Conservation (phyloP, 2,113 vertebrate genomes). For the Alethe castanea region DNA sequence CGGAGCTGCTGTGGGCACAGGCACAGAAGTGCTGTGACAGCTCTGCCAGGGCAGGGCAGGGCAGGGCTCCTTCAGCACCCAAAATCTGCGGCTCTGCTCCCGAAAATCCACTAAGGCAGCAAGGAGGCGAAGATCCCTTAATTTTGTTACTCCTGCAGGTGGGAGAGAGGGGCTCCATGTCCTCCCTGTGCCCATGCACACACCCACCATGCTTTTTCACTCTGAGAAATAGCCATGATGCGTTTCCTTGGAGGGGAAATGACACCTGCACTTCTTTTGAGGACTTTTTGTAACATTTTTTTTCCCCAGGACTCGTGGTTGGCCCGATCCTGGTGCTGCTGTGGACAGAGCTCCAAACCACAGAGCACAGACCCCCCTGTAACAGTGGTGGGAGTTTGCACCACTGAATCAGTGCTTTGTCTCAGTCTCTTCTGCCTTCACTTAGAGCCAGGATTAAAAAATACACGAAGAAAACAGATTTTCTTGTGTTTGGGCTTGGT, state of each 20-base stretch:
- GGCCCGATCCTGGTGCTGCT: rapidly evolving
- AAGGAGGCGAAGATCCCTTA: not conserved
- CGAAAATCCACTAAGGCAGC: not conserved
- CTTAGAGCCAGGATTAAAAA: too few relatives aligned
- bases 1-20: not conserved
- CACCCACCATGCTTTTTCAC: rapidly evolving
- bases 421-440: too few relatives aligned
- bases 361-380: not conserved
- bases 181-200: not conserved
- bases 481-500: too few relatives aligned
- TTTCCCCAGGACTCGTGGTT: rapidly evolving
- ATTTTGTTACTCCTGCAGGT: rapidly evolving
- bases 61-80: not conserved
- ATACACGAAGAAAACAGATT: too few relatives aligned
- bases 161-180: rapidly evolving
- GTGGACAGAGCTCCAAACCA: rapidly evolving
- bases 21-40: not conserved
- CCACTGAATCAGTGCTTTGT: too few relatives aligned
- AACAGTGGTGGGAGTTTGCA: too few relatives aligned
- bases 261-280: not conserved
- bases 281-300: not conserved
- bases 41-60: not conserved
- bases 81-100: not conserved
- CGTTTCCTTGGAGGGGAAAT: not conserved
- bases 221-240: rapidly evolving